A percentile compares a stretch with the other conserved stretches of the same genome.
phyloP scores from a whole-genome alignment of 2,113 vertebrate genomes.

The Prochilodus magdalenae region DNA sequence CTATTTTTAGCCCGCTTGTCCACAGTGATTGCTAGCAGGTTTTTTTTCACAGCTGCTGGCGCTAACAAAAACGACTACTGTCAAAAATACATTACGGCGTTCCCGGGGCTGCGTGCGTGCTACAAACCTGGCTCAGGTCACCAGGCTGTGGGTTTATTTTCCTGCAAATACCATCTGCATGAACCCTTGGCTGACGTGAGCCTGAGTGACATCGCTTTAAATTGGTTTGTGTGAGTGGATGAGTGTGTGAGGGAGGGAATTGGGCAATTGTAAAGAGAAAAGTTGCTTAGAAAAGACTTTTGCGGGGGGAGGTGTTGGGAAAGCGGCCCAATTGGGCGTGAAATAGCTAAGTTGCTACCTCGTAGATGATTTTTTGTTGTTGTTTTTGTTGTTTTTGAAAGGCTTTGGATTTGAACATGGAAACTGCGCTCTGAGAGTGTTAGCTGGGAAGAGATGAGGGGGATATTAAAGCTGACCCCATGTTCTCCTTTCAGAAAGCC shows the following conservation, averaged over 20 bases:
- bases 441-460: neutral
- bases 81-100: neutral
- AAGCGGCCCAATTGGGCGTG: neutral
- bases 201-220: neutral
- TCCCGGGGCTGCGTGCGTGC: neutral
- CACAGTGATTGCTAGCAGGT: neutral
- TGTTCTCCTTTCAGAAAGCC: neutral
- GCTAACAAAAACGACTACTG: conserved; percentile 4
- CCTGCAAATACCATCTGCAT: neutral
- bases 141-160: neutral
- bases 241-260: neutral
- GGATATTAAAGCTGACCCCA: neutral
- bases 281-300: neutral
- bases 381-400: neutral
- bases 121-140: neutral
- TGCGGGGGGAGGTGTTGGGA: too few species aligned
- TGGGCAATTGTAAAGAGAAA: neutral
- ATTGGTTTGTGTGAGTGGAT: neutral
- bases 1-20: conserved; percentile 29
- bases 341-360: neutral
- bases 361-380: neutral
- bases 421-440: neutral
- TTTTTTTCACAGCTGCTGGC: neutral
- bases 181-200: neutral
- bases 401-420: neutral